Percentiles rank a stretch among this genome's conserved stretches.
phyloP scores from a whole-genome alignment of 2,113 vertebrate genomes.

The Castor canadensis region DNA sequence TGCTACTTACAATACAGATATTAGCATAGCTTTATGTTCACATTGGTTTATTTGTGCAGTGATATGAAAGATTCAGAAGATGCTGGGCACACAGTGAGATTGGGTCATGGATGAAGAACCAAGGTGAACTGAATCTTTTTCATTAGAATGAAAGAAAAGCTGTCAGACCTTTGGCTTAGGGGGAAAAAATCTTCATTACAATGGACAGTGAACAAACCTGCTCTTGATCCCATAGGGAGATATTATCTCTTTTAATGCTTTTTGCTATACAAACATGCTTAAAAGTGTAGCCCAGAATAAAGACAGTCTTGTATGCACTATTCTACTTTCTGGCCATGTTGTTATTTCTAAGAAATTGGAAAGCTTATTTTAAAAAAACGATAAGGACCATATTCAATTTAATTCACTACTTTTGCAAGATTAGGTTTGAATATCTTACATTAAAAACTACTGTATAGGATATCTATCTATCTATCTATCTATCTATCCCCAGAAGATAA shows the following conservation, averaged over 20 bases:
- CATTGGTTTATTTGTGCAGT: not conserved
- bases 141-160: conserved; percentile 8
- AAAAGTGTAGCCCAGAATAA: not conserved
- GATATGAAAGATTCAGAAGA: not conserved
- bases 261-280: not conserved
- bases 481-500: too few relatives aligned
- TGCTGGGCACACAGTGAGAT: not conserved
- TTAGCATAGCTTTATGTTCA: not conserved
- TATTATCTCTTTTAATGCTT: not conserved
- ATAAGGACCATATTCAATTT: conserved; percentile 30
- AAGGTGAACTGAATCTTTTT: not conserved
- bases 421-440: too few relatives aligned
- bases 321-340: not conserved
- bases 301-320: not conserved
- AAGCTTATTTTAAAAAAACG: not conserved
- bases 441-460: too few relatives aligned
- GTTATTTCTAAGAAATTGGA: not conserved
- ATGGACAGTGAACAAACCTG: conserved; percentile 13
- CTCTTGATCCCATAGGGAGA: not conserved
- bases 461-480: too few relatives aligned
- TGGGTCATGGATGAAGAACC: not conserved
- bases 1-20: not conserved
- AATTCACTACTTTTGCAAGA: too few relatives aligned
- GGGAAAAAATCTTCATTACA: not conserved
- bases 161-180: not conserved